phyloP scores from a whole-genome alignment of 2,888 invertebrate genomes.

The Drosophila percnosoma region DNA sequence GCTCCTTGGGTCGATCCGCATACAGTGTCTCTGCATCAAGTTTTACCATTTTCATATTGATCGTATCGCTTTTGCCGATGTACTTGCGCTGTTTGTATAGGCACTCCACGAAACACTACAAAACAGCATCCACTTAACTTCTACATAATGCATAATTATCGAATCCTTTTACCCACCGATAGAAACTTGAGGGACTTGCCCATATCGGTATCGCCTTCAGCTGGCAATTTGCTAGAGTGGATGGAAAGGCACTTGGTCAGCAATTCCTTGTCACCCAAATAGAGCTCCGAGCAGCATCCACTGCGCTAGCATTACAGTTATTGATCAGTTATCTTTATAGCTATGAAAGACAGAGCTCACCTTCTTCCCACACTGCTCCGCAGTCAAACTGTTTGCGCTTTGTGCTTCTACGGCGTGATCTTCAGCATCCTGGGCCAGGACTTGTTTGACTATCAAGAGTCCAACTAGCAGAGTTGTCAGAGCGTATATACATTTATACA shows the following conservation, averaged over 20 bases:
- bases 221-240: slow-evolving; percentile 64
- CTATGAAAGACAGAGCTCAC: slow-evolving; percentile 30
- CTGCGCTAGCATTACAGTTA: slow-evolving; percentile 35
- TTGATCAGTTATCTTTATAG: background rate
- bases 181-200: slow-evolving; percentile 50
- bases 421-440: slow-evolving; percentile 33
- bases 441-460: background rate
- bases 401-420: slow-evolving; percentile 12
- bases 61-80: slow-evolving; percentile 66
- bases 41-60: slow-evolving; percentile 76
- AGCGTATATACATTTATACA: slow-evolving; percentile 5
- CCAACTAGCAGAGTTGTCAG: background rate
- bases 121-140: background rate
- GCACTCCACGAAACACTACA: slow-evolving; percentile 73
- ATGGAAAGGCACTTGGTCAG: slow-evolving; percentile 66
- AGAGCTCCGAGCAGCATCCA: slow-evolving; percentile 58
- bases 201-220: slow-evolving; percentile 37
- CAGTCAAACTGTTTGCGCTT: slow-evolving; percentile 18
- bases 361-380: slow-evolving; percentile 45
- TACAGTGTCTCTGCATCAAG: slow-evolving; percentile 63
- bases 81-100: slow-evolving; percentile 72
- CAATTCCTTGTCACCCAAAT: slow-evolving; percentile 50
- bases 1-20: slow-evolving; percentile 62
- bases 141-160: background rate
- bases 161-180: slow-evolving; percentile 55